Conservation (phyloP, 2,113 vertebrate genomes). For the Triplophysa tibetana region DNA sequence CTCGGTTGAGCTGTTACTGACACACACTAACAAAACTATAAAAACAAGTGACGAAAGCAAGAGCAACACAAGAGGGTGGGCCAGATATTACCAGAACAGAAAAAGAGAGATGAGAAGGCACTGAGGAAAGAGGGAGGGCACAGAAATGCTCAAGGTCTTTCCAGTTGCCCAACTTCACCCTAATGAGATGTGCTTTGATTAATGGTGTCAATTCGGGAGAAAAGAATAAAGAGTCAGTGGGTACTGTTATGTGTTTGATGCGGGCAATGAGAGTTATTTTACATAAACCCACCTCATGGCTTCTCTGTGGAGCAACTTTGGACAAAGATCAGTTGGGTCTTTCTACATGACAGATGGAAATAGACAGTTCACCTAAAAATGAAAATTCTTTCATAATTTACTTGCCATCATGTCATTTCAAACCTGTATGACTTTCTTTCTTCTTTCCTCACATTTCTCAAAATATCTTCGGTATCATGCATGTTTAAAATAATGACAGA, state of each 20-base stretch:
- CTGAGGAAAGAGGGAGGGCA: constrained; percentile 38
- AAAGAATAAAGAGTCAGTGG: constrained; percentile 48
- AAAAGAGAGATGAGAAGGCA: constrained; percentile 21
- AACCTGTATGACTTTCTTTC: too few species aligned
- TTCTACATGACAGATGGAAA: neutral
- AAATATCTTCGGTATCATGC: too few species aligned
- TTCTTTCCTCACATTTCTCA: too few species aligned
- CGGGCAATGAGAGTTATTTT: constrained; percentile 44
- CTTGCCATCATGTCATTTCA: too few species aligned
- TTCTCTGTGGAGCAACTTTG: neutral
- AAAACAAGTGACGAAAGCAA: neutral
- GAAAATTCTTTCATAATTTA: too few species aligned
- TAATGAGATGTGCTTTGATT: constrained; percentile 63
- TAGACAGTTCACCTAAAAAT: too few species aligned
- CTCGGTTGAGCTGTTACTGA: constrained; percentile 23
- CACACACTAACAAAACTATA: neutral
- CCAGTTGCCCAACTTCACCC: constrained; percentile 47
- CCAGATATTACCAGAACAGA: constrained; percentile 36
- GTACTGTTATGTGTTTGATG: constrained; percentile 48
- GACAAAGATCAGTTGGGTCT: neutral
- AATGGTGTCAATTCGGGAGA: constrained; percentile 59
- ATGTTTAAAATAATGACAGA: too few species aligned
- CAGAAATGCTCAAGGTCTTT: constrained; percentile 45
- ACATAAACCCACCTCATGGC: neutral
- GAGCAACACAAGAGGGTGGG: constrained; percentile 41